These are phyloP conservation scores for Agapornis canus DNA, from an alignment of 2,797 vertebrate species.

Conservation along the genomic window DNA sequence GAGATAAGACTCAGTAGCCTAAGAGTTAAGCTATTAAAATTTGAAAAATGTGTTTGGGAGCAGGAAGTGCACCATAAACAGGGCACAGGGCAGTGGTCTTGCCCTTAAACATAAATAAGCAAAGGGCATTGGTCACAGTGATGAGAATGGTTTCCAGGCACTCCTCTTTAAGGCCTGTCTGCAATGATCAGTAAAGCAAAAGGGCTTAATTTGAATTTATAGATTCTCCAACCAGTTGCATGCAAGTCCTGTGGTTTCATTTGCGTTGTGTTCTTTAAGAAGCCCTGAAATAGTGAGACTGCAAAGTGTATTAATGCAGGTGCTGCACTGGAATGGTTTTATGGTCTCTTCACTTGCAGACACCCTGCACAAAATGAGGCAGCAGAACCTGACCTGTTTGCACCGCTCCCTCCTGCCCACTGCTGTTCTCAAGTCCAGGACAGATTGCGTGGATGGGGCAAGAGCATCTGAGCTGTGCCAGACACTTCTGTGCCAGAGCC, in stretches of 20 bases:
- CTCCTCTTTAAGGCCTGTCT: neutral
- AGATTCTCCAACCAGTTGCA: neutral
- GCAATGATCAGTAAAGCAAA: neutral
- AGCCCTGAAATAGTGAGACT: neutral
- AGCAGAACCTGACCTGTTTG: neutral
- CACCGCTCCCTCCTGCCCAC: neutral
- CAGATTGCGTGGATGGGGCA: neutral
- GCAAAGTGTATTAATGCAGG: neutral
- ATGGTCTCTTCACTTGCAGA: neutral
- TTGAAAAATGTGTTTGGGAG: neutral
- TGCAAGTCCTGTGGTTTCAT: neutral
- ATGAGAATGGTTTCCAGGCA: neutral
- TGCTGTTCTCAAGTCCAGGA: neutral
- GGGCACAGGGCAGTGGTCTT: neutral
- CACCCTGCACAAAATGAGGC: neutral
- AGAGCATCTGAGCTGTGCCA: neutral
- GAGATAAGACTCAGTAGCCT: neutral
- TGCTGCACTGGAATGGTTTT: neutral
- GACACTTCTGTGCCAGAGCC: neutral
- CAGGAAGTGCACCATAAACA: neutral
- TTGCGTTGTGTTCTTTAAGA: neutral
- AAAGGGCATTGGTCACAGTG: neutral
- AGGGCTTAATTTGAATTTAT: neutral
- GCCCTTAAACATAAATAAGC: neutral
- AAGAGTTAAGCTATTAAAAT: neutral